Conservation (phyloP, 37 sponge, comb jelly and placozoan genomes). For the Axinella damicornis region DNA sequence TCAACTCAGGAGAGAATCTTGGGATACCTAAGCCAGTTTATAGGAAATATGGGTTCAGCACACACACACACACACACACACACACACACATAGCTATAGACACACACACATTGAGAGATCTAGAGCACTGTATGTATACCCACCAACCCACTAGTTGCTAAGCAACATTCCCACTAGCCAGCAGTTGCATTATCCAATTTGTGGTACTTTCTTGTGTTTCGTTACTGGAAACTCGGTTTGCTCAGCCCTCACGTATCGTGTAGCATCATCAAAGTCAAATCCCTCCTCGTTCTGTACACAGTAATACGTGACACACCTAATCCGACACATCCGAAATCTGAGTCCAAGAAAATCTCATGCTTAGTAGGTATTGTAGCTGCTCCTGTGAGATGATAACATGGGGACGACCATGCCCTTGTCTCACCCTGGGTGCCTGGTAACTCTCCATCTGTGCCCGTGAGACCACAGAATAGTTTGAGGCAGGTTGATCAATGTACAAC, state of each 20-base stretch:
- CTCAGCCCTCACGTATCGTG: background rate
- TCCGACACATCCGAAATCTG: constrained; percentile 28
- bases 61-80: too few species aligned
- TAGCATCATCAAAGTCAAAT: constrained; percentile 25
- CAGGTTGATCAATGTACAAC: background rate
- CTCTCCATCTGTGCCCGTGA: constrained; percentile 7
- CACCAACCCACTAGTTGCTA: too few species aligned
- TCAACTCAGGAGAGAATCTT: too few species aligned
- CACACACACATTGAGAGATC: too few species aligned
- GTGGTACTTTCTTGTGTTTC: background rate
- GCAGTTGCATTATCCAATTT: too few species aligned
- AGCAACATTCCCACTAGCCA: too few species aligned
- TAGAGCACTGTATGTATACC: too few species aligned
- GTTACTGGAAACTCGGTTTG: background rate
- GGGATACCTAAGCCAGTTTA: too few species aligned
- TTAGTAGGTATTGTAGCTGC: constrained; percentile 42
- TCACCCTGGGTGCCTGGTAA: constrained; percentile 8
- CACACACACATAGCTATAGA: too few species aligned
- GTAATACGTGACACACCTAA: constrained; percentile 25
- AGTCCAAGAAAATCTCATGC: constrained; percentile 46
- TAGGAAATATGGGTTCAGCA: too few species aligned
- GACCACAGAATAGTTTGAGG: background rate
- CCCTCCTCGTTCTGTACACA: constrained; percentile 28
- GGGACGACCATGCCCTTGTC: constrained; percentile 5
- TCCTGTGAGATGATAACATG: constrained; percentile 7